Base-by-base conservation (phyloP, 2,888 invertebrate genomes). In the Ectemnius lituratus region DNA sequence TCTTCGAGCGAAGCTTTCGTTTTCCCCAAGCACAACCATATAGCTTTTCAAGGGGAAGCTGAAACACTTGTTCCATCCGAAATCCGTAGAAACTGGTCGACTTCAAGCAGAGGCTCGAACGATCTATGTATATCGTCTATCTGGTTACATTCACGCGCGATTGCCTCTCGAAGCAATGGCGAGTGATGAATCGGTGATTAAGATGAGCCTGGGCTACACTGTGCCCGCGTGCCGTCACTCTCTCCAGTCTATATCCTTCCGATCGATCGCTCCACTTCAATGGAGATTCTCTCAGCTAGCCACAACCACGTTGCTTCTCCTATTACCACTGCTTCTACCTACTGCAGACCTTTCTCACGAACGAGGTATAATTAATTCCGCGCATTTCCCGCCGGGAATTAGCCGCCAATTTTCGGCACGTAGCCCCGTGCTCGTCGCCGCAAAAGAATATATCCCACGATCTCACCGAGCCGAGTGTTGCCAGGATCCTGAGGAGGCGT, bases 151-250 rank as follows among this genome's bases (percentile, higher is more conserved):
- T 84, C 75, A 79, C 84, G 80, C 76, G 75, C 84, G 84, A 84
- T 79, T 81, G 82, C 78, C 77, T 67, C 80, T 62, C 73, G 78
- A 70, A 79, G 76, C 84, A 86, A 86, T 85, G 86, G 80, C 81
- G 79, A 73, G 85, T 81, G 85, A 86, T 80, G 81, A 86, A 86
- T 86, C 79, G 86, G 67, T 81, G 85, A 86, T 86, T 84, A 83
- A 86, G 86, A 84, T 79, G 82, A 78, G 70, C 80, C 73, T 61
- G 75, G 77, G 71, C 68, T 68, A 76, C 74, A 67, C 62, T 59
- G 70, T 27, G 62, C 65, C 16, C 52, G 46, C 57, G 45, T 49
- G 61, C 68, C 61, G 66, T 57, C 68, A 16, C 52, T 52, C n/a
- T 52, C n/a, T 4, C 52, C 14, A 52, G 52, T 16, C 52, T 52